Conservation (phyloP, 2,113 vertebrate species). For the Dicaeum eximium region DNA sequence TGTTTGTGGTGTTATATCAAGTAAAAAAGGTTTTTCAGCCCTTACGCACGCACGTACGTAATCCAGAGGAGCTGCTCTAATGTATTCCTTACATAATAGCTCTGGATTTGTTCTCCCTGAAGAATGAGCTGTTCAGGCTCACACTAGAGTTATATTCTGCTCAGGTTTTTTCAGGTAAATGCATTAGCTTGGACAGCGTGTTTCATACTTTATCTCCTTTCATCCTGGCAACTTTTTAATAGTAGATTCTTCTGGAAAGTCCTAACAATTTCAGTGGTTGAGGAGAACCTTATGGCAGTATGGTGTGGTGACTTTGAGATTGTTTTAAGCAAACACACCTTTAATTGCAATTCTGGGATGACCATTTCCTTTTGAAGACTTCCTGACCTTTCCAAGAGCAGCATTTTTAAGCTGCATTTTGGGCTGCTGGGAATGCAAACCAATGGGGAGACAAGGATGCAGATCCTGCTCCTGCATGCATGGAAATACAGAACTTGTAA, state of each 20-base stretch:
- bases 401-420: background rate
- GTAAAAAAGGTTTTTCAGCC: background rate
- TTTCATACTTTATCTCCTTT: background rate
- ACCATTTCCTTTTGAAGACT: background rate
- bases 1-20: constrained; percentile 2
- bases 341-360: background rate
- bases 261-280: background rate
- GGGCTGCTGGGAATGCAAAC: background rate
- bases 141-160: background rate
- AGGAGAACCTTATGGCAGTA: background rate
- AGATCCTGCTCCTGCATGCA: background rate
- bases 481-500: background rate
- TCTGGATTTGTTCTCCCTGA: constrained; percentile 12
- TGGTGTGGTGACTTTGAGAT: background rate
- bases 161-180: background rate
- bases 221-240: background rate
- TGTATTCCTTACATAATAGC: constrained; percentile 21
- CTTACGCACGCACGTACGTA: background rate
- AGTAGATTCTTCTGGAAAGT: background rate
- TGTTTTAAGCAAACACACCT: background rate
- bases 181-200: background rate
- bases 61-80: constrained; percentile 21
- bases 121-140: background rate
- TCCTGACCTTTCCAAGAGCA: background rate
- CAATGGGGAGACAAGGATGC: background rate